Evolutionary conservation across 2,888 invertebrate genomes (phyloP).

Genomic region (Euclidia mi): DNA sequence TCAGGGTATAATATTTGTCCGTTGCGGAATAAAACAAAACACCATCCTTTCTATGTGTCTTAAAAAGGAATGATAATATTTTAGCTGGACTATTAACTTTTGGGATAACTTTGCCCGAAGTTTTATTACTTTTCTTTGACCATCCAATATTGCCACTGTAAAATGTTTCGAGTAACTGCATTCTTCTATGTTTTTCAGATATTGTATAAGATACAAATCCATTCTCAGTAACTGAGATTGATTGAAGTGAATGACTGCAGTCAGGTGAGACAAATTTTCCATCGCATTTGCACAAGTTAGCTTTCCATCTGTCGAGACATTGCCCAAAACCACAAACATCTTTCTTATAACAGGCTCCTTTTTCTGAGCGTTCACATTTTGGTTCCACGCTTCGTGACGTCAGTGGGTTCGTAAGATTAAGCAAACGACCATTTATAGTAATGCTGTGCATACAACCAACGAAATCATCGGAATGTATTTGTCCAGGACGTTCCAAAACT

Average conservation of each 20-base stretch:
- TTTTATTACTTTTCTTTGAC: constrained; percentile 82
- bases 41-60: constrained; percentile 94
- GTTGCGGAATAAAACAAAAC: constrained; percentile 96
- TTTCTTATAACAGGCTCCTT: constrained; percentile 91
- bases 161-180: constrained; percentile 95
- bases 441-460: constrained; percentile 98
- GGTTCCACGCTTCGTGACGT: constrained; percentile 93
- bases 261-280: constrained; percentile 93
- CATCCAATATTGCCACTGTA: constrained; percentile 94
- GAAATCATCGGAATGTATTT: constrained; percentile 97
- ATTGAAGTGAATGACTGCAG: constrained; percentile 94
- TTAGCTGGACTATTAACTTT: constrained; percentile 91
- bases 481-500: constrained; percentile 96
- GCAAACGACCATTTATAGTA: constrained; percentile 95
- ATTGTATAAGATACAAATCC: constrained; percentile 94
- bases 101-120: constrained; percentile 66
- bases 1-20: constrained; percentile 95
- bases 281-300: constrained; percentile 93
- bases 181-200: constrained; percentile 95
- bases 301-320: constrained; percentile 96
- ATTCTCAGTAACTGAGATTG: constrained; percentile 94
- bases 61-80: constrained; percentile 94
- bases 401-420: constrained; percentile 95
- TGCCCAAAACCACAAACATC: constrained; percentile 90
- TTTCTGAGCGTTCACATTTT: constrained; percentile 93